Percentiles rank a stretch among this genome's conserved stretches.
Evolutionary conservation across 1,140 invertebrate species (phyloP).

Genomic region (Megathymus violae): DNA sequence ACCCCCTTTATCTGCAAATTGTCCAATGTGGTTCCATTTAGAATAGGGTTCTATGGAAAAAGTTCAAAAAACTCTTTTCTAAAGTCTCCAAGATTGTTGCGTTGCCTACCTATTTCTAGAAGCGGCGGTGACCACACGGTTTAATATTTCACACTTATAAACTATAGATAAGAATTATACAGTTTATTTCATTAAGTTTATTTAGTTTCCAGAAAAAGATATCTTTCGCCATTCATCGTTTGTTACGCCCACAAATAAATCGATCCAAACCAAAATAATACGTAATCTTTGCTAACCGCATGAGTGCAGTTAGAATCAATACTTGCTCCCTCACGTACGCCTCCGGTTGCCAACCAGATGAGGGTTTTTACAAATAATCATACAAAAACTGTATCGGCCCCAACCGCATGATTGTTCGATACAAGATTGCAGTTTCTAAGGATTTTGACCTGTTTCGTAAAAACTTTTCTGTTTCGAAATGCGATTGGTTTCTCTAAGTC

Average conservation of each 20-base stretch:
- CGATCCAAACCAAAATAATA: conserved; percentile 35
- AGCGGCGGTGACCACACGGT: too few species aligned
- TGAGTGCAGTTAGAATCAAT: conserved; percentile 40
- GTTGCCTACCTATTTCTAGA: too few species aligned
- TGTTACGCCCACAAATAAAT: conserved; percentile 27
- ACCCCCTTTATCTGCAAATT: too few species aligned
- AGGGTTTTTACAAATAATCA: conserved; percentile 51
- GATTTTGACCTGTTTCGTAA: conserved; percentile 31
- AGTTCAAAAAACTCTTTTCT: too few species aligned
- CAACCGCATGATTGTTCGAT: conserved; percentile 56
- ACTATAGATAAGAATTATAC: too few species aligned
- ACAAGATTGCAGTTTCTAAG: conserved; percentile 40
- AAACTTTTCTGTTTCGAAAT: too few species aligned
- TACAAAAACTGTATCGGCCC: conserved; percentile 59
- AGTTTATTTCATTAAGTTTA: too few species aligned
- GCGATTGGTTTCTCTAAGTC: background rate
- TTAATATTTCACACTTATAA: too few species aligned
- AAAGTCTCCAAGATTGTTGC: too few species aligned
- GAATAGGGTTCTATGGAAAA: too few species aligned
- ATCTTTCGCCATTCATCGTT: conserved; percentile 14
- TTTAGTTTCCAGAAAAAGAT: too few species aligned
- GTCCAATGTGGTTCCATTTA: too few species aligned
- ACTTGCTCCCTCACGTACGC: conserved; percentile 56
- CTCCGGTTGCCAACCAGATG: conserved; percentile 58
- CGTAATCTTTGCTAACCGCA: conserved; percentile 42